Conservation (phyloP, 1,140 invertebrate genomes). For the Chlorops oryzae region DNA sequence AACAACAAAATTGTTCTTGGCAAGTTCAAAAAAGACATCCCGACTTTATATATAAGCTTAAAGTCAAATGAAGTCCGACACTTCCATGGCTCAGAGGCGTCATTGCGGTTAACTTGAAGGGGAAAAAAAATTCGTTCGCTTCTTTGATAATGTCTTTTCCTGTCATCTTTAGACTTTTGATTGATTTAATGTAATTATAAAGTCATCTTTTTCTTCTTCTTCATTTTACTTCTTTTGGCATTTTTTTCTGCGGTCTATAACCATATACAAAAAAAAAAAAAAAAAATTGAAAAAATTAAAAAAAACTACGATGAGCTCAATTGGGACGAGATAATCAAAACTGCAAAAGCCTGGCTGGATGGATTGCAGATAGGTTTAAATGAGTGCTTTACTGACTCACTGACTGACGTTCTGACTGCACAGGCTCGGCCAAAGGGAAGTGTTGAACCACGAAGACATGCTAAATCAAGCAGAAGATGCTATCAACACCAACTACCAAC, state of each 20-base stretch:
- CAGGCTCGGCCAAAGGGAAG: background rate
- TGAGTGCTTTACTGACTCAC: background rate
- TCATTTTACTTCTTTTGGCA: too few relatives aligned
- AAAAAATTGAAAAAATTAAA: background rate
- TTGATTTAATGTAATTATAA: conserved; percentile 3
- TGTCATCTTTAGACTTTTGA: too few relatives aligned
- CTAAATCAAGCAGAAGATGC: conserved; percentile 12
- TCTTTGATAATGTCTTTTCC: too few relatives aligned
- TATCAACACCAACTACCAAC: conserved; percentile 10
- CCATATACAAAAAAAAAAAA: background rate
- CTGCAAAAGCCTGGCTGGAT: background rate
- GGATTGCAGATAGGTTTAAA: conserved; percentile 7
- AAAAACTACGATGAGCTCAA: background rate
- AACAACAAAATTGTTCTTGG: background rate
- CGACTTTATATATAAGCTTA: too few relatives aligned
- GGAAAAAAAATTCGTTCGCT: too few relatives aligned
- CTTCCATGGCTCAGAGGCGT: too few relatives aligned
- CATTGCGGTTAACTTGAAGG: too few relatives aligned
- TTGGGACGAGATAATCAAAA: too few relatives aligned
- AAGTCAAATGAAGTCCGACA: too few relatives aligned
- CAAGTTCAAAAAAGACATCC: background rate
- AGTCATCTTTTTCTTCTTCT: too few relatives aligned
- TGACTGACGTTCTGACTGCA: background rate
- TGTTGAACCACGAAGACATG: conserved; percentile 11
- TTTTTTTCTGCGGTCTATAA: too few relatives aligned